Evolutionary conservation across 2,797 vertebrate species (phyloP).

Genomic region (Threskiornis aethiopicus): DNA sequence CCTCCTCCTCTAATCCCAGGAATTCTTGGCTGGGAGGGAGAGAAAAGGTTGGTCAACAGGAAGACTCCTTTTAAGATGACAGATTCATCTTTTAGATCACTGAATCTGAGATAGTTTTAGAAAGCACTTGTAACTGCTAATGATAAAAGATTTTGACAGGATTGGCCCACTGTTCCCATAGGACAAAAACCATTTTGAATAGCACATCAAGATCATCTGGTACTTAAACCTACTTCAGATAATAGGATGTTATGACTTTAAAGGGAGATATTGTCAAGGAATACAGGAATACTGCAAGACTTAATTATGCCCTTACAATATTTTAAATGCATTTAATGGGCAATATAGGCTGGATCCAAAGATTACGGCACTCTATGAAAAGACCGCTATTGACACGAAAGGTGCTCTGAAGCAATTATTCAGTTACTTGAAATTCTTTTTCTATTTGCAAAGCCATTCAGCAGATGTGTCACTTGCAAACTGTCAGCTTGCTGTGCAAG

Average conservation of each 20-base stretch:
- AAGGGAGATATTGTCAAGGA: neutral
- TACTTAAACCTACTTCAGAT: neutral
- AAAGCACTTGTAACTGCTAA: neutral
- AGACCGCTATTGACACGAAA: neutral
- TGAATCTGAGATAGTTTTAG: neutral
- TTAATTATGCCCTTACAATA: slow-evolving; percentile 32
- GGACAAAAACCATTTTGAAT: neutral
- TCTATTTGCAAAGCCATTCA: slow-evolving; percentile 17
- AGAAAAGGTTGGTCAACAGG: neutral
- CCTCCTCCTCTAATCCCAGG: neutral
- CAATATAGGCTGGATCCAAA: slow-evolving; percentile 13
- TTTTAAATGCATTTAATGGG: slow-evolving; percentile 23
- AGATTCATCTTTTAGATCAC: neutral
- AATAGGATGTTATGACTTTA: neutral
- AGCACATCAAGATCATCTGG: neutral
- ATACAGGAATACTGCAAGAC: neutral
- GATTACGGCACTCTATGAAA: neutral
- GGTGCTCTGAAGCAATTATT: slow-evolving; percentile 16
- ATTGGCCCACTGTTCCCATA: neutral
- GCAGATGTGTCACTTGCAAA: slow-evolving; percentile 4
- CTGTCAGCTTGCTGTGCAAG: neutral
- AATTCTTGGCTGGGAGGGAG: neutral
- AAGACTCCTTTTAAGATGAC: neutral
- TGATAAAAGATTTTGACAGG: neutral
- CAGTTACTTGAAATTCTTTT: slow-evolving; percentile 31